Evolutionary conservation across 2,888 invertebrate species (phyloP), one percentile per base, ranked within the genome.

Genomic region (Schizaphis graminum): DNA sequence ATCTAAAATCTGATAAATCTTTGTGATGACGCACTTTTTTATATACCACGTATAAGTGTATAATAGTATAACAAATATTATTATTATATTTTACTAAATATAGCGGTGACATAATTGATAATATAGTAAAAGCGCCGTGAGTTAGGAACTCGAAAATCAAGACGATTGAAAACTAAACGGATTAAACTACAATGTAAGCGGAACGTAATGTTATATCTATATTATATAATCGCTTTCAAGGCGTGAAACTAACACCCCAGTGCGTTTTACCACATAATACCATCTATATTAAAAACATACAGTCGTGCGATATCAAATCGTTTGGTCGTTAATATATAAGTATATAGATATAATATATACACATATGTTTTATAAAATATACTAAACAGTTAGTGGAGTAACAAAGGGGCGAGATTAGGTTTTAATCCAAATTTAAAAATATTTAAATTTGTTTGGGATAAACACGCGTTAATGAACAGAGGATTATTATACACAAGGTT

Each of bases 101-200:
- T 21, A 8, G 35, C 35, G 77, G 35, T 35, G 77, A 35, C 21
- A 77, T 77, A 53, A 53, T 53, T 53, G 10, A 77, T 77, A 24
- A 35, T 77, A 77, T 21, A 41, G 35, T 21, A 21, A 35, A 77
- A 3, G 21, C 35, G 77, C 35, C 21, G 3, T 21, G 21, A 77
- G 77, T 77, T 8, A 35, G 77, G 7, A 35, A 77, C 35, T 77
- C 77, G 35, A 77, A 77, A 77, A 35, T 77, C 35, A 13, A 86
- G 56, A 57, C 44, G 86, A 67, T 86, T 92, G 57, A 26, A 92
- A 86, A 92, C 44, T 92, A 87, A 85, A 56, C n/a, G 44, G 47
- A 67, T 89, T 35, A 84, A 93, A 53, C 90, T 41, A 88, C 24
- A 35, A 24, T 35, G 77, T 77, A 77, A 77, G 77, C 77, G 21